Percentiles rank a stretch among this genome's conserved stretches.
These are phyloP conservation scores for Lipophrys pholis DNA, from an alignment of 2,113 vertebrate species.

Conservation along the genomic window DNA sequence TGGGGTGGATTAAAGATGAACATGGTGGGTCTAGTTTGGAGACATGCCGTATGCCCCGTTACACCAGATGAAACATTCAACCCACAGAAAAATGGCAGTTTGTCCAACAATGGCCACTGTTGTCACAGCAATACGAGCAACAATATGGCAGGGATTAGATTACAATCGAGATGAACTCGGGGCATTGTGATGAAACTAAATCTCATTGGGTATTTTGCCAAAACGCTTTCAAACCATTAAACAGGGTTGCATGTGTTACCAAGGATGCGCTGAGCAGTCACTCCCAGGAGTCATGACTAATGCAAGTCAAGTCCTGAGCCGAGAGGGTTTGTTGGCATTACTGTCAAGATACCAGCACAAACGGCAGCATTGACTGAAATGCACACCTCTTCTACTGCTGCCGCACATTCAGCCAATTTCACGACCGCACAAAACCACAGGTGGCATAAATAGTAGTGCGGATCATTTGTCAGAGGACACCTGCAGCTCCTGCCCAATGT, in stretches of 20 bases:
- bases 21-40: not conserved
- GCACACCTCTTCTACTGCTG: not conserved
- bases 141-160: conserved; percentile 1
- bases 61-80: too few relatives aligned
- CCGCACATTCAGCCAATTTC: conserved; percentile 12
- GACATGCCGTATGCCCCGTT: too few relatives aligned
- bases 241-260: conserved; percentile 1
- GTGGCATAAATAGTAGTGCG: conserved; percentile 22
- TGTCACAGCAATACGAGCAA: conserved; percentile 14
- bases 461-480: conserved; percentile 15
- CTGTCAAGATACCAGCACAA: not conserved
- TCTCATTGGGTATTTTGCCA: not conserved
- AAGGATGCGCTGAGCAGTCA: not conserved
- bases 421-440: conserved; percentile 4
- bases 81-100: not conserved
- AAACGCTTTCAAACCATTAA: not conserved
- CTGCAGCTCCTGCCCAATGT: conserved; percentile 37
- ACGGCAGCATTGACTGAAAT: conserved; percentile 10
- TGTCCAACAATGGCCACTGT: not conserved
- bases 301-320: not conserved
- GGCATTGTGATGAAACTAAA: conserved; percentile 3
- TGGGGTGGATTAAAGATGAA: not conserved
- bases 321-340: not conserved
- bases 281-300: conserved; percentile 6
- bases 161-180: not conserved